phyloP scores from a whole-genome alignment of 1,140 invertebrate species.

The Psix sp. region DNA sequence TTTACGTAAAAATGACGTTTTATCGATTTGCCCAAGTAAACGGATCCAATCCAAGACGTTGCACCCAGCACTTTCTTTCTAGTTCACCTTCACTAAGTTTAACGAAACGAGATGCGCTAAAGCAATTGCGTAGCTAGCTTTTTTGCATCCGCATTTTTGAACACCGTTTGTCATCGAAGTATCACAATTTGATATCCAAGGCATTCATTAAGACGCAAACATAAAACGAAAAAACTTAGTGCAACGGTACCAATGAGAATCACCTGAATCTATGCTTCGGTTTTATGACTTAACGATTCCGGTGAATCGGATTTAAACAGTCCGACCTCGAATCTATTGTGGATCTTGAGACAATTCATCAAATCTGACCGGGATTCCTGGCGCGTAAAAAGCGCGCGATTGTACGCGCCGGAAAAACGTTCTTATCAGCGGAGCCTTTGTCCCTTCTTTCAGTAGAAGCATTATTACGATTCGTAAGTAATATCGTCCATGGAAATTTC shows the following conservation, averaged over 20 bases:
- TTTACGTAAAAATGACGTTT: slow-evolving; percentile 14
- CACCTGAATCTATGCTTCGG: no score
- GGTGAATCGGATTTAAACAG: slow-evolving; percentile 29
- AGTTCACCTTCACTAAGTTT: slow-evolving; percentile 48
- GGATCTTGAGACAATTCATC: slow-evolving; percentile 17
- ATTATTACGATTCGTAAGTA: no score
- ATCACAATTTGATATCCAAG: neutral
- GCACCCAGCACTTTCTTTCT: slow-evolving; percentile 48
- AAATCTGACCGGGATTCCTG: slow-evolving; percentile 17
- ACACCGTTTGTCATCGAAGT: no score
- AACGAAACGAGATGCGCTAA: slow-evolving; percentile 25
- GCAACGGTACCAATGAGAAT: slow-evolving; percentile 27
- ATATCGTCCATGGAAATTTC: no score
- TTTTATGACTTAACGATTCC: slow-evolving; percentile 16
- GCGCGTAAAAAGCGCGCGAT: slow-evolving; percentile 3
- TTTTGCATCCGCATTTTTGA: slow-evolving; percentile 12
- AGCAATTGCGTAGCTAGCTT: slow-evolving; percentile 45
- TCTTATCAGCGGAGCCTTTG: neutral
- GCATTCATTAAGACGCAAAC: neutral
- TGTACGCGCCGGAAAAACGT: neutral
- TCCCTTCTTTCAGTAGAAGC: no score
- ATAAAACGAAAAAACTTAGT: slow-evolving; percentile 7
- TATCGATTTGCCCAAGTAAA: neutral
- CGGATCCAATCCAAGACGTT: slow-evolving; percentile 6
- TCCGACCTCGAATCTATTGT: slow-evolving; percentile 28